Conservation (phyloP, 1,140 invertebrate species). For the Drosophila yakuba region DNA sequence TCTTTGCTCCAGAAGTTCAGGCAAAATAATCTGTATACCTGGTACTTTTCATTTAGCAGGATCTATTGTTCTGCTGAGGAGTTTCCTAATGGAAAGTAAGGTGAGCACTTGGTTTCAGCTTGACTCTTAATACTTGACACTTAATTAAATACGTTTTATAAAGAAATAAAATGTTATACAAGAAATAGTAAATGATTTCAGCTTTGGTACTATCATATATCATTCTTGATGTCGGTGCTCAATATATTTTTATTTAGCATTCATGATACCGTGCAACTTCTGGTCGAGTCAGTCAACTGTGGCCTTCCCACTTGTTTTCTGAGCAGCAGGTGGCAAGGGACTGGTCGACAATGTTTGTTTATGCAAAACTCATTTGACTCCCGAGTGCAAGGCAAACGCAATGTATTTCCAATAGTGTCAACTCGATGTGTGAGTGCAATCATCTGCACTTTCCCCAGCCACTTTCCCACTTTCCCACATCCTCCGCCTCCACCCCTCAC, state of each 20-base stretch:
- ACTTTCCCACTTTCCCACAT: not conserved
- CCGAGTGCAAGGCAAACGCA: conserved; percentile 51
- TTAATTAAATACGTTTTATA: too few relatives aligned
- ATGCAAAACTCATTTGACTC: conserved; percentile 76
- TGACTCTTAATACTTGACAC: too few relatives aligned
- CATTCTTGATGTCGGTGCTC: not conserved
- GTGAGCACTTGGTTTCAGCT: too few relatives aligned
- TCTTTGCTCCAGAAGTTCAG: not conserved
- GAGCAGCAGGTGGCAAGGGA: conserved; percentile 1
- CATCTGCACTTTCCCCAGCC: conserved; percentile 25
- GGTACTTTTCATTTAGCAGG: not conserved
- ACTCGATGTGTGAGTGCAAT: conserved; percentile 34
- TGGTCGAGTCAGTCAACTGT: conserved; percentile 1
- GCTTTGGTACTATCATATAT: too few relatives aligned
- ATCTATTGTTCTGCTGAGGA: not conserved
- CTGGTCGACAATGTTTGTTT: conserved; percentile 40
- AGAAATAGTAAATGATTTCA: too few relatives aligned
- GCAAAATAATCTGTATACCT: not conserved
- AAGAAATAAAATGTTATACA: too few relatives aligned
- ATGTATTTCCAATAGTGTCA: conserved; percentile 63
- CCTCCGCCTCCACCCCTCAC: too few relatives aligned
- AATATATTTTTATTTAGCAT: not conserved
- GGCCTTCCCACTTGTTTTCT: conserved; percentile 7
- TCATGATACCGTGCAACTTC: not conserved
- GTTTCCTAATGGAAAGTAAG: too few relatives aligned